These are phyloP conservation scores for Melitaea cinxia DNA, from an alignment of 1,140 invertebrate species.

Conservation along the genomic window DNA sequence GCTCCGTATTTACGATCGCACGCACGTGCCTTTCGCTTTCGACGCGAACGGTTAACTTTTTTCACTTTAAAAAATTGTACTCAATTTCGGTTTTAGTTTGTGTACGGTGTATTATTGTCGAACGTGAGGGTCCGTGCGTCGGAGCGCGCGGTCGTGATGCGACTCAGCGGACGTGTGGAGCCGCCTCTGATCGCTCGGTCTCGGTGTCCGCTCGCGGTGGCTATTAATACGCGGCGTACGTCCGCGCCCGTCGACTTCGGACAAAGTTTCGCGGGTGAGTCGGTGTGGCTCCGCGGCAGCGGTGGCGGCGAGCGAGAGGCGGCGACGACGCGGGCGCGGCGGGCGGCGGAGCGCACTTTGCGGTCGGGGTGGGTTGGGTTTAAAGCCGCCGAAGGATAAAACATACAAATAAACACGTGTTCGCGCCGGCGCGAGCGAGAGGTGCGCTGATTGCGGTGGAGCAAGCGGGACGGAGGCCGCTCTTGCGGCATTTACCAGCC, in stretches of 20 bases:
- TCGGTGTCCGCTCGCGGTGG: slow-evolving; percentile 71
- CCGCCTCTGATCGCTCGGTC: slow-evolving; percentile 60
- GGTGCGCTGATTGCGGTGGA: slow-evolving; percentile 49
- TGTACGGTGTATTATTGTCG: not conserved
- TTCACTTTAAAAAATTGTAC: slow-evolving; percentile 41
- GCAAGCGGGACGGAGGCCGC: slow-evolving; percentile 63
- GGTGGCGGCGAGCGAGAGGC: slow-evolving; percentile 73
- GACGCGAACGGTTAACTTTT: slow-evolving; percentile 41
- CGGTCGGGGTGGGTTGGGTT: slow-evolving; percentile 82
- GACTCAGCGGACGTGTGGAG: slow-evolving; percentile 53
- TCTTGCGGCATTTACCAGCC: slow-evolving; percentile 80
- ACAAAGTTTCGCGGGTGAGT: slow-evolving; percentile 78
- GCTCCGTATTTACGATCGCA: slow-evolving; percentile 70
- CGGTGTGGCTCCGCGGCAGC: slow-evolving; percentile 57
- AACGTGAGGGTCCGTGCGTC: slow-evolving; percentile 26
- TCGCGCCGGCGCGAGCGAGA: slow-evolving; percentile 81
- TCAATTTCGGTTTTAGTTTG: slow-evolving; percentile 41
- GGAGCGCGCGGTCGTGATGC: slow-evolving; percentile 50
- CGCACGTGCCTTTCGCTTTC: slow-evolving; percentile 72
- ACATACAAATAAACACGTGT: slow-evolving; percentile 84
- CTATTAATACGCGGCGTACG: slow-evolving; percentile 78
- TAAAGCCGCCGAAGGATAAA: slow-evolving; percentile 83
- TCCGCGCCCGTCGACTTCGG: slow-evolving; percentile 77
- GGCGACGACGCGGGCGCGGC: slow-evolving; percentile 72
- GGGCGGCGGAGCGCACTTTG: slow-evolving; percentile 78